Evolutionary conservation across 2,888 invertebrate genomes (phyloP), one percentile per base, ranked within the genome.

Genomic region (Dione juno): DNA sequence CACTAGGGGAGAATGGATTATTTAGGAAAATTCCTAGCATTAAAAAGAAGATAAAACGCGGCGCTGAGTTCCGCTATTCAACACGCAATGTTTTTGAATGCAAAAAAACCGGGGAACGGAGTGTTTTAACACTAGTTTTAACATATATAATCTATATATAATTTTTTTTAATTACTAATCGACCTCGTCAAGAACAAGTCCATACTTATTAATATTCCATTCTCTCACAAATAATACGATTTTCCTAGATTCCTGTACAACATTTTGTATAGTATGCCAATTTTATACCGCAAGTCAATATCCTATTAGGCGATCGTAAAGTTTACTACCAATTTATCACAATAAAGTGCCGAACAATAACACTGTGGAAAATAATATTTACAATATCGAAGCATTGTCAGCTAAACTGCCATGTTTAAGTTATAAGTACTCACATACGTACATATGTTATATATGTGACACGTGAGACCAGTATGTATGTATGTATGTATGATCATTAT

Each of bases 351-450:
- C 19, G 52, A 71, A 71, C 71, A 71, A 71, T 71, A 71, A 71
- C 71, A 68, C 14, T 45, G 35, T 37, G 41, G 58, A 69, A 28
- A 48, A 69, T 69, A 66, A 71, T 71, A 68, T 71, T 71, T 68
- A 71, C 67, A 65, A 68, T 68, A 65, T 58, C 58, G 53, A 40
- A 43, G 68, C 59, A 71, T 65, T 71, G 68, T 59, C 54, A 40
- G 16, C 59, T 68, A 68, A 70, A 70, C 67, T 63, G n/a, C 7
- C 37, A 35, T 40, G 63, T 43, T 70, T 61, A 52, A 52, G 52
- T 64, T 40, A 48, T 61, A 53, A 13, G 16, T 65, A 16, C 40
- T 28, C 40, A 54, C 54, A 43, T 35, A 50, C 28, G 28, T 28
- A 28, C 28, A 28, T n/a, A 1, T 16, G n/a, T 5, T 48, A 19